phyloP scores from a whole-genome alignment of 2,113 vertebrate genomes.

The Tragelaphus imberbis region DNA sequence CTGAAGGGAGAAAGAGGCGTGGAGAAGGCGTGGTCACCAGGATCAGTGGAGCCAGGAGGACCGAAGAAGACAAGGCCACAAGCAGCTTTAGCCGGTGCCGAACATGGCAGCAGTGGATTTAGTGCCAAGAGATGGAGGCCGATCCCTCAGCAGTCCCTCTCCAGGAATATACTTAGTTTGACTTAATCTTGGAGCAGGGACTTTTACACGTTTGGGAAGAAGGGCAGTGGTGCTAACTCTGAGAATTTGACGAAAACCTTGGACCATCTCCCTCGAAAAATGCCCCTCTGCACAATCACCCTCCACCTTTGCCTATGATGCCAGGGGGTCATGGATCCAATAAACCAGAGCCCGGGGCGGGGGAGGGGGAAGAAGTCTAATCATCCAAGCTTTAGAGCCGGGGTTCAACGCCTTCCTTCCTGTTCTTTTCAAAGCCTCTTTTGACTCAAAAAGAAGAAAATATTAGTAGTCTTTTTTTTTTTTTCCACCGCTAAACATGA shows the following conservation, averaged over 20 bases:
- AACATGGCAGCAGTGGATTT: fast-evolving
- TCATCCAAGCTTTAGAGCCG: background rate
- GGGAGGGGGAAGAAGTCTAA: background rate
- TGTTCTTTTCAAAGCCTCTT: background rate
- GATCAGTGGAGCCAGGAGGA: background rate
- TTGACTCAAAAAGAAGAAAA: background rate
- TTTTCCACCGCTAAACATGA: background rate
- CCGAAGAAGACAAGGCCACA: background rate
- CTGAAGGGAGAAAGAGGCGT: background rate
- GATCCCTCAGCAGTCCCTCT: background rate
- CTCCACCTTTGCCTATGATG: fast-evolving
- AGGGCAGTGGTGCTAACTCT: background rate
- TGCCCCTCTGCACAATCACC: fast-evolving
- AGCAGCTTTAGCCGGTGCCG: fast-evolving
- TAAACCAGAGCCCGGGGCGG: background rate
- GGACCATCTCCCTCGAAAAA: background rate
- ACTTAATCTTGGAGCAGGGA: background rate
- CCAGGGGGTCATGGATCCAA: background rate
- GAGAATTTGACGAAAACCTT: background rate
- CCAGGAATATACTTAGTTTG: background rate
- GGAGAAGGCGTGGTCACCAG: background rate
- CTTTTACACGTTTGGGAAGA: background rate
- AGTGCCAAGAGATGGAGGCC: fast-evolving
- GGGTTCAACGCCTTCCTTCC: background rate
- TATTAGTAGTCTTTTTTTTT: background rate